Evolutionary conservation across 2,888 invertebrate species (phyloP).

Genomic region (Lacanobia wlatinum): DNA sequence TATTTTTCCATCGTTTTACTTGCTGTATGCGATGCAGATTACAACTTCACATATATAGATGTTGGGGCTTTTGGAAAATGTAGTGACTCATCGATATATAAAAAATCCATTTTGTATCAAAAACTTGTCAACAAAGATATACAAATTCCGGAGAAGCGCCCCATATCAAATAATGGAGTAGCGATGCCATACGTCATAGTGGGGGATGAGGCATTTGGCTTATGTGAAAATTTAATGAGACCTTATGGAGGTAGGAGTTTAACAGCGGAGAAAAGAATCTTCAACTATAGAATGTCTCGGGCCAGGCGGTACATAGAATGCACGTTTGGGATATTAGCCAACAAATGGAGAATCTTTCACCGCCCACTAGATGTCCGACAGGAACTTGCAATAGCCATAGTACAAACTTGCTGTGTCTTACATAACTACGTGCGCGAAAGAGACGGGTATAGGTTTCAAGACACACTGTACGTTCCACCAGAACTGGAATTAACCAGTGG

Average conservation of each 20-base stretch:
- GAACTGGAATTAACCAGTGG: conserved; percentile 54
- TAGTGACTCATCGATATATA: not conserved
- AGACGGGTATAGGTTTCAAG: conserved; percentile 60
- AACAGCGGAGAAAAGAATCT: conserved; percentile 4
- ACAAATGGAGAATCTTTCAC: too few species aligned
- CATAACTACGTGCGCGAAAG: conserved; percentile 2
- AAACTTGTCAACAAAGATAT: conserved; percentile 7
- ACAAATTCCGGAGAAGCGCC: conserved; percentile 44
- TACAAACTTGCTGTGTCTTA: too few species aligned
- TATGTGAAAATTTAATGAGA: conserved; percentile 19
- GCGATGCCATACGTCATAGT: conserved; percentile 35
- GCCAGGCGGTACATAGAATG: too few species aligned
- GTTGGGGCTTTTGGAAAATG: too few species aligned
- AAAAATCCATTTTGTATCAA: conserved; percentile 1
- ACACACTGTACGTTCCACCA: conserved; percentile 60
- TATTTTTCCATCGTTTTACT: conserved; percentile 19
- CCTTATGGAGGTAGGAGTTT: conserved; percentile 47
- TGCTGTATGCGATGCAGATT: too few species aligned
- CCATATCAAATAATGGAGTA: conserved; percentile 48
- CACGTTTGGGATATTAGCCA: too few species aligned
- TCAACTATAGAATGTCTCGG: conserved; percentile 29
- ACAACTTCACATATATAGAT: not conserved
- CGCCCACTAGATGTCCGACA: too few species aligned
- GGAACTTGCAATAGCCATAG: too few species aligned
- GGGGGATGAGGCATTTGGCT: conserved; percentile 39